A percentile compares a stretch with the other conserved stretches of the same genome.
Evolutionary conservation across 2,888 invertebrate species (phyloP).

Genomic region (Lypha dubia): DNA sequence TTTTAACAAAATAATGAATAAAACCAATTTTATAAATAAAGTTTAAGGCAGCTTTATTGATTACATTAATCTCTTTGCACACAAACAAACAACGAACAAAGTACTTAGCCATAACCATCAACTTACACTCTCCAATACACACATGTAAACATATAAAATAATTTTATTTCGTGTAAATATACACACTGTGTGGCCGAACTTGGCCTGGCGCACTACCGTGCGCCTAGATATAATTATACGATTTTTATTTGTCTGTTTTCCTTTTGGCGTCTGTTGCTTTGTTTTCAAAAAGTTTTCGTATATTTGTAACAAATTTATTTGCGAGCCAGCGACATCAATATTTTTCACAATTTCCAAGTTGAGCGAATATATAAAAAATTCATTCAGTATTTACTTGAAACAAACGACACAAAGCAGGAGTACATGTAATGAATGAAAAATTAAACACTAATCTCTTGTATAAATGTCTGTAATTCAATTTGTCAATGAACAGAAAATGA

Average conservation of each 20-base stretch:
- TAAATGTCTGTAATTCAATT: constrained; percentile 24
- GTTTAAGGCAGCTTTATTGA: constrained; percentile 71
- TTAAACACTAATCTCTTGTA: constrained; percentile 52
- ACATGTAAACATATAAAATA: constrained; percentile 1
- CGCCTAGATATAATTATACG: constrained; percentile 51
- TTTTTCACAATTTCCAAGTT: constrained; percentile 45
- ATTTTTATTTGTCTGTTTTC: not conserved
- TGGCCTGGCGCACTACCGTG: too few relatives aligned
- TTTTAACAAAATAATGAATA: constrained; percentile 73
- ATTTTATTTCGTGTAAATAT: too few relatives aligned
- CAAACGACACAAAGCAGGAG: constrained; percentile 12
- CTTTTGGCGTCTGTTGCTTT: not conserved
- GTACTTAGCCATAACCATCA: constrained; percentile 3
- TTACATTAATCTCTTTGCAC: constrained; percentile 67
- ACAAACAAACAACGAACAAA: constrained; percentile 25
- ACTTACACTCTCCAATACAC: not conserved
- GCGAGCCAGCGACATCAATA: constrained; percentile 62
- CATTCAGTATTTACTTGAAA: constrained; percentile 25
- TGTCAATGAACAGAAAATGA: not conserved
- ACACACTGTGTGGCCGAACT: too few relatives aligned
- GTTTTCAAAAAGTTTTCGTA: constrained; percentile 37
- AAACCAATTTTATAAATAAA: constrained; percentile 73
- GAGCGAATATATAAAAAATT: not conserved
- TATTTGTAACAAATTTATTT: too few relatives aligned
- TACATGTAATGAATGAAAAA: constrained; percentile 58